Conservation (phyloP, 2,113 vertebrate species). For the Anser brachyrhynchus region DNA sequence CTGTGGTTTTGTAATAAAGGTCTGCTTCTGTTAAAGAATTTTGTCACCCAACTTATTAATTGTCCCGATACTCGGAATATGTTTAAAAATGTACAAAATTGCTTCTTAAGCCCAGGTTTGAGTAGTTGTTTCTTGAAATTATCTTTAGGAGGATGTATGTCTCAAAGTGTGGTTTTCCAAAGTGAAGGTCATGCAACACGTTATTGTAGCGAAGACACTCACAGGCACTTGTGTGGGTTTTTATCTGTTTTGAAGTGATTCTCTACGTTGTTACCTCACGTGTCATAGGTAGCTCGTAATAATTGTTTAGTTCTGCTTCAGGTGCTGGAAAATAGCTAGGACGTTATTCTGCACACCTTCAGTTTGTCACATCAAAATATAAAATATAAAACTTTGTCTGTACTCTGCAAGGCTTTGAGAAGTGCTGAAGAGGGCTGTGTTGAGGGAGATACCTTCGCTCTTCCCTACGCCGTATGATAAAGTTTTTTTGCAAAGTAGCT, state of each 20-base stretch:
- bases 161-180: not conserved
- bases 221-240: not conserved
- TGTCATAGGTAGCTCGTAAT: not conserved
- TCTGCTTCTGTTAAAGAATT: not conserved
- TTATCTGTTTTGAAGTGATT: not conserved
- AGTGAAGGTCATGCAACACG: not conserved
- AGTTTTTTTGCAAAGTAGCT: not conserved
- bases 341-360: too few relatives aligned
- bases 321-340: not conserved
- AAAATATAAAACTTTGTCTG: not conserved
- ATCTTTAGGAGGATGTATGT: too few relatives aligned
- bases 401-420: not conserved
- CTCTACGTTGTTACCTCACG: not conserved
- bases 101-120: not conserved
- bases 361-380: not conserved
- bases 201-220: too few relatives aligned
- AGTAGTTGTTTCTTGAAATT: not conserved
- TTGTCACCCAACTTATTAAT: too few relatives aligned
- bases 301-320: not conserved
- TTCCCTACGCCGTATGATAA: not conserved
- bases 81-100: not conserved
- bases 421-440: not conserved
- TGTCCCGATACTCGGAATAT: not conserved
- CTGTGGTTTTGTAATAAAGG: not conserved
- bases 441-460: not conserved